Conservation (phyloP, 2,888 invertebrate species). For the Sphinx pinastri region DNA sequence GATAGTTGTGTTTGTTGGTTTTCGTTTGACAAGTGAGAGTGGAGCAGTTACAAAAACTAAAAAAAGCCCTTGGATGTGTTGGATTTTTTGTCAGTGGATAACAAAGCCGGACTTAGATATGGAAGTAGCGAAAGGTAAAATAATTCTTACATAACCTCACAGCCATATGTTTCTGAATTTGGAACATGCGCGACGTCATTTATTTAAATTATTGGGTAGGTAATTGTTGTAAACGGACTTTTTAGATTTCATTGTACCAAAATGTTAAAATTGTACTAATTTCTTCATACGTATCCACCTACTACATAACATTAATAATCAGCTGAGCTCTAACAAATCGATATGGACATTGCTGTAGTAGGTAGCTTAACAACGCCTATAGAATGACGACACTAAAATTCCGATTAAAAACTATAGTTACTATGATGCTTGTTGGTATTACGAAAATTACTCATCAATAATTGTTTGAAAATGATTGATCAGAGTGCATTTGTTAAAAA, state of each 20-base stretch:
- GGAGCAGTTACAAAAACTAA: conserved; percentile 45
- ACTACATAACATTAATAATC: not conserved
- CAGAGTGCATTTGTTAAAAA: no score
- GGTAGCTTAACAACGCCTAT: no score
- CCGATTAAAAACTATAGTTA: no score
- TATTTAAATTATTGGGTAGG: conserved; percentile 20
- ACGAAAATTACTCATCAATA: no score
- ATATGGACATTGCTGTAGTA: not conserved
- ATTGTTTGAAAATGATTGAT: no score
- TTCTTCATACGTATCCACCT: no score
- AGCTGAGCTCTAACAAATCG: conserved; percentile 11
- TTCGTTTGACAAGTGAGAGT: conserved; percentile 59
- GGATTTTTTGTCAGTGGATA: conserved; percentile 50
- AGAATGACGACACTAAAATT: no score
- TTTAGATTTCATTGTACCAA: not conserved
- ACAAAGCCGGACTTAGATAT: conserved; percentile 59
- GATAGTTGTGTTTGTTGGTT: conserved; percentile 57
- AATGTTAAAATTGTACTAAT: not conserved
- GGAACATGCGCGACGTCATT: conserved; percentile 58
- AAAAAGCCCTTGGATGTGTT: conserved; percentile 53
- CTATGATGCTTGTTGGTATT: no score
- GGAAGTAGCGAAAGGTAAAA: conserved; percentile 72
- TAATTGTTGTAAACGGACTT: not conserved
- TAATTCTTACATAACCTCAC: conserved; percentile 56
- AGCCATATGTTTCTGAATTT: conserved; percentile 60